phyloP scores from a whole-genome alignment of 2,888 invertebrate genomes.

The Ophioninae sp. region DNA sequence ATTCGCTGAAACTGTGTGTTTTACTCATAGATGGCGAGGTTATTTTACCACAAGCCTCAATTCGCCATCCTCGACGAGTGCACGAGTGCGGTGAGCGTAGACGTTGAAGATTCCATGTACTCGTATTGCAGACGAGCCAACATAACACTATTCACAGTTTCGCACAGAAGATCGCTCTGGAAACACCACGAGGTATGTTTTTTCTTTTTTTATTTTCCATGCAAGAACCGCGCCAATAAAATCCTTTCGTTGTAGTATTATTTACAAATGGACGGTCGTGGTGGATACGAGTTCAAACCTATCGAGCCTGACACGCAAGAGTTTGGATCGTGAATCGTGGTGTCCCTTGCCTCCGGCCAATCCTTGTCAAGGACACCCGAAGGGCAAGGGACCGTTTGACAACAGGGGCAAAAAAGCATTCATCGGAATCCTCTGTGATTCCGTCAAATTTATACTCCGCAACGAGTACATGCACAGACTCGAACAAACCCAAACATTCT shows the following conservation, averaged over 20 bases:
- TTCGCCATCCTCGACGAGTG: slow-evolving; percentile 99
- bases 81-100: slow-evolving; percentile 98
- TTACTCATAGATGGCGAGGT: slow-evolving; percentile 90
- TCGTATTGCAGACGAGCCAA: slow-evolving; percentile 92
- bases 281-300: slow-evolving; percentile 91
- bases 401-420: slow-evolving; percentile 6
- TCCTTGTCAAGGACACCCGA: slow-evolving; percentile 30
- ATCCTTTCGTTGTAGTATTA: slow-evolving; percentile 85
- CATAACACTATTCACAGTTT: slow-evolving; percentile 98
- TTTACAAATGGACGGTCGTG: slow-evolving; percentile 97
- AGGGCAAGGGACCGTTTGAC: slow-evolving; percentile 57
- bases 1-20: background rate
- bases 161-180: slow-evolving; percentile 98
- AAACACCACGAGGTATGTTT: slow-evolving; percentile 92
- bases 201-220: background rate
- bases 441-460: background rate
- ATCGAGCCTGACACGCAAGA: slow-evolving; percentile 94
- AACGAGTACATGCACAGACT: background rate
- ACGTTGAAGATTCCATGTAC: slow-evolving; percentile 99
- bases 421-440: background rate
- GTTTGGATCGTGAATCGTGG: slow-evolving; percentile 92
- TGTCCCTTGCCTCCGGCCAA: slow-evolving; percentile 66
- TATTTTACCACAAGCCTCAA: slow-evolving; percentile 98
- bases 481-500: background rate
- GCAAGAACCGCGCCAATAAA: background rate